Base-by-base conservation (phyloP, 1,140 invertebrate species). In the Caenorhabditis inopinata region DNA sequence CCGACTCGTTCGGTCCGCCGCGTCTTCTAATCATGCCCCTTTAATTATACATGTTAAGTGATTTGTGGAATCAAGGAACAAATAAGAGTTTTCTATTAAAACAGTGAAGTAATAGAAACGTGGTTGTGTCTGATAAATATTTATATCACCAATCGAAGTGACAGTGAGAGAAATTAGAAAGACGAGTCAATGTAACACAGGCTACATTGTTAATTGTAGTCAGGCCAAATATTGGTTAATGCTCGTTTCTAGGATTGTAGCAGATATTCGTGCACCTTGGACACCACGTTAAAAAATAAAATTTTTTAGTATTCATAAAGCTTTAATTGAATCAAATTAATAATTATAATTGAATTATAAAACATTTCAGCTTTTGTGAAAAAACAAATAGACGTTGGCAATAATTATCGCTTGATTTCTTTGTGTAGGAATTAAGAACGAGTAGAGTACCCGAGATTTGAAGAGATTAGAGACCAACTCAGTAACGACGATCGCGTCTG, bases 401-500 rank as follows among this genome's bases (percentile, higher is more conserved):
- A n/a, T n/a, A n/a, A n/a, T n/a, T n/a, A n/a, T n/a, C n/a, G n/a
- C n/a, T n/a, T n/a, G n/a, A n/a, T n/a, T n/a, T n/a, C 38, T 7
- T 35, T 5, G 11, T 68, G 25, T 32, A 14, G 27, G 27, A 6
- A 21, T 42, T 9, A 16, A 16, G 38, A 68, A 68, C 32, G 58
- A 68, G n/a, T 68, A 2, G 1, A 9, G 11, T 21, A 68, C 58
- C 58, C 58, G 25, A 68, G 58, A 27, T 38, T 29, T 12, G 23
- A 16, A 32, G 48, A 51, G 25, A 2, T 23, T 29, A 38, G 0
- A 38, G 16, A 18, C 7, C 18, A 9, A 18, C 32, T 78, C 42
- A 78, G 38, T 78, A 78, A 27, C 76, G 76, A 14, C 76, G 48
- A 21, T 77, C 76, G 16, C 76, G 49, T 62, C 76, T 78, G 76